Conservation (phyloP, 2,113 vertebrate species). For the Sarotherodon lohbergeri region DNA sequence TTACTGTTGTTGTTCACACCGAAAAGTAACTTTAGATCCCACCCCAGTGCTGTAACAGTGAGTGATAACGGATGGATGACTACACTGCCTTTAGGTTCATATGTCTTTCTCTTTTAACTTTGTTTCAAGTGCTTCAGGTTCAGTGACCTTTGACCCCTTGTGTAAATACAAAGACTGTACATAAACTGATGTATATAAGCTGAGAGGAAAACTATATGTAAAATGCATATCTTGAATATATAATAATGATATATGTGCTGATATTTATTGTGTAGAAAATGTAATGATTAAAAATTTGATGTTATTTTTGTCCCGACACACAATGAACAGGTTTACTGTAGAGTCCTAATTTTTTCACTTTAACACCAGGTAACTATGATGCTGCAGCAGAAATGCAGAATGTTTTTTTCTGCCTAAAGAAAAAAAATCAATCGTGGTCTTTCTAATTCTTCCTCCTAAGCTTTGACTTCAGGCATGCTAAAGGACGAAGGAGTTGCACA, state of each 20-base stretch:
- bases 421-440: conserved; percentile 15
- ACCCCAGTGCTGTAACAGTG: conserved; percentile 7
- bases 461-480: conserved; percentile 10
- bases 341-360: conserved; percentile 52
- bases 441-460: conserved; percentile 15
- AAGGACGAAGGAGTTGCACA: conserved; percentile 3
- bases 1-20: conserved; percentile 6
- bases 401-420: conserved; percentile 2
- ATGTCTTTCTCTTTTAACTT: conserved; percentile 52
- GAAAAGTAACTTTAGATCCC: conserved; percentile 1
- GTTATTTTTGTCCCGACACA: conserved; percentile 74
- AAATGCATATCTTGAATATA: conserved; percentile 73
- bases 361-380: conserved; percentile 53
- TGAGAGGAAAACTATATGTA: conserved; percentile 70
- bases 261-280: conserved; percentile 74
- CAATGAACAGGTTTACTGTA: conserved; percentile 62
- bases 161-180: conserved; percentile 76
- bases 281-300: conserved; percentile 62
- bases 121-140: conserved; percentile 71
- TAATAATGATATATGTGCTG: conserved; percentile 72
- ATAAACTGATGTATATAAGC: conserved; percentile 75
- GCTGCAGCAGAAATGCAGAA: conserved; percentile 51
- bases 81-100: conserved; percentile 61
- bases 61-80: conserved; percentile 42
- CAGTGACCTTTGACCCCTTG: conserved; percentile 55